phyloP scores from a whole-genome alignment of 2,888 invertebrate species.

The Drosophila heteroneura region DNA sequence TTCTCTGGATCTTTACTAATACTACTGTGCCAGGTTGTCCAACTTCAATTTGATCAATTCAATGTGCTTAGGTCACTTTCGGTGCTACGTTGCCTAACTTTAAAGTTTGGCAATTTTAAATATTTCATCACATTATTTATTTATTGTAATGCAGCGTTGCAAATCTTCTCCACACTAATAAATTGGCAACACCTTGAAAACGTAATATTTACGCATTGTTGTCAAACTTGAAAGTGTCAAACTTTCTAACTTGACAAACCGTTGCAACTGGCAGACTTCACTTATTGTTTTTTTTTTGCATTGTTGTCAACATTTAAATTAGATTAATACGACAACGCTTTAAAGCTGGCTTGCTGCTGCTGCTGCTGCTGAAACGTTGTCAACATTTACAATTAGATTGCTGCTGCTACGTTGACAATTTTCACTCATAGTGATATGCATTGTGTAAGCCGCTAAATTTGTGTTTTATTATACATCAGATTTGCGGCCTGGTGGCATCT shows the following conservation, averaged over 20 bases:
- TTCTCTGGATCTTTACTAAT: not conserved
- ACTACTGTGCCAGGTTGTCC: not conserved
- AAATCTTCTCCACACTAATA: not conserved
- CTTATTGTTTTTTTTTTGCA: not conserved
- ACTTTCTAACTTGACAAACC: not conserved
- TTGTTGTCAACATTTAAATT: not conserved
- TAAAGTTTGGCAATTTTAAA: not conserved
- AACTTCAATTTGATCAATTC: not conserved
- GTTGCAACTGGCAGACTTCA: not conserved
- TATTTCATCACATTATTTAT: not conserved
- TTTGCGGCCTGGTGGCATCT: conserved; percentile 11
- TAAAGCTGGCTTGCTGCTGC: not conserved
- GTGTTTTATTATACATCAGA: not conserved
- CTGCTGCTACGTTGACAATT: conserved; percentile 4
- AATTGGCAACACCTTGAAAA: not conserved
- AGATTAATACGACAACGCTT: not conserved
- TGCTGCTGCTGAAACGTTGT: not conserved
- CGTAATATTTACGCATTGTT: not conserved
- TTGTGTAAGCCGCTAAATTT: conserved; percentile 25
- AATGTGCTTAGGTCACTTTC: not conserved
- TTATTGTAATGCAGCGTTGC: not conserved
- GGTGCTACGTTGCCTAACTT: conserved; percentile 5
- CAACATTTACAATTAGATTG: conserved; percentile 1
- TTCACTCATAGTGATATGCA: not conserved
- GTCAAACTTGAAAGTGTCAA: not conserved